Evolutionary conservation across 1,140 invertebrate genomes (phyloP).

Genomic region (Acromyrmex echinatior): DNA sequence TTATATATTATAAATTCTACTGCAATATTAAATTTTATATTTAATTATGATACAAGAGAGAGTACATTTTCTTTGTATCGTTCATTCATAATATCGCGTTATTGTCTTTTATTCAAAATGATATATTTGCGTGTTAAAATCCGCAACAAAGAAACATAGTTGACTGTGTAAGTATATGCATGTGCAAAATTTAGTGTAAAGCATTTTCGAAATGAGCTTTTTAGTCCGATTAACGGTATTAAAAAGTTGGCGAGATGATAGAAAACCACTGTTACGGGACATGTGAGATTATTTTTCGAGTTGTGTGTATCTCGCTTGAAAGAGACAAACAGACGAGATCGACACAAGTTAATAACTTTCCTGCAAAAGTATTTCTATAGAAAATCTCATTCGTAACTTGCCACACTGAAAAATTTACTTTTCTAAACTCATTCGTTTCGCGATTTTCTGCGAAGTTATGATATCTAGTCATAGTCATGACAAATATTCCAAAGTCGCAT

Average conservation of each 20-base stretch:
- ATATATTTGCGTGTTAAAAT: neutral
- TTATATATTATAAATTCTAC: neutral
- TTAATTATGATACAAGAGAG: neutral
- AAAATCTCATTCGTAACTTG: slow-evolving; percentile 26
- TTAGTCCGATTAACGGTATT: neutral
- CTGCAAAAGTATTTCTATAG: neutral
- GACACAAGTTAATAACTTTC: slow-evolving; percentile 15
- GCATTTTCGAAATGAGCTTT: slow-evolving; percentile 20
- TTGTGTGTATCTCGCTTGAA: neutral
- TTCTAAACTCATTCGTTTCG: neutral
- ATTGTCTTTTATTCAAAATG: slow-evolving; percentile 10
- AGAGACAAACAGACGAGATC: slow-evolving; percentile 5
- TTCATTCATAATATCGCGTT: neutral
- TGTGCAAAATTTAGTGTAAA: neutral
- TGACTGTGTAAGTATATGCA: neutral
- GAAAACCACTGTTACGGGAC: neutral
- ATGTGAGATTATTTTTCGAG: slow-evolving; percentile 17
- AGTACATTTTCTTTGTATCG: no score
- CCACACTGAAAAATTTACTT: neutral
- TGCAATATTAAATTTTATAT: neutral
- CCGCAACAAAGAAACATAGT: neutral
- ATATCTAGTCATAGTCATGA: neutral
- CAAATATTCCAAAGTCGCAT: neutral
- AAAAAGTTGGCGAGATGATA: slow-evolving; percentile 23
- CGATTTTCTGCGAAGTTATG: neutral